Base-by-base conservation (phyloP, 2,113 vertebrate species). In the Parus major region DNA sequence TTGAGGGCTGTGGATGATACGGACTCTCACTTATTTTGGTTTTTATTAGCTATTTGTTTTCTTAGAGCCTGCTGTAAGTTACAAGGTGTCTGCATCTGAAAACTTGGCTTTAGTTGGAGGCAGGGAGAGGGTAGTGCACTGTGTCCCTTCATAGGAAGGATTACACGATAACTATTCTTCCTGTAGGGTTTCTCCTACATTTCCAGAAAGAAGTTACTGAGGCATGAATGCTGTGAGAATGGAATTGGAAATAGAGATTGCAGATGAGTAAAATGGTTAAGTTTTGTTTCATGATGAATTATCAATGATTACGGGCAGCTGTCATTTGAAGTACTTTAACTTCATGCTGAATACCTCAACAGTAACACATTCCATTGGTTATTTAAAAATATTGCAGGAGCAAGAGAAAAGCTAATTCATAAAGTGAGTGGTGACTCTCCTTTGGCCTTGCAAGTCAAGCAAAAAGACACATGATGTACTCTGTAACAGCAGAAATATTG, bases 51-150 rank as follows among this genome's bases (percentile, higher is more conserved):
- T 71, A 2, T 35, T 82, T 72, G n/a, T 87, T 90, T 90, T 85
- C 73, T 52, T 56, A 53, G 36, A 82, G 31, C 5, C 2, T 76
- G 61, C 49, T 61, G 7, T 52, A 82, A 66, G 15, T 82, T 85
- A 36, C 14, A 57, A 76, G 33, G 63, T 65, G 66, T 55, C 63
- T 80, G 70, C 53, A n/a, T 55, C 28, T 68, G 49, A 93, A 25
- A 72, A n/a, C 24, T 36, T 80, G 57, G 24, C 72, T 86, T 83
- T 77, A 57, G 16, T 44, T 69, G 47, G 61, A 80, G 75, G 50
- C 31, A 13, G 22, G 28, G 44, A 36, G 24, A 75, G 33, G 4
- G 11, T 13, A 23, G 29, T 15, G 49, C 0, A 0, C 46, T 63
- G 75, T 7, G 19, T 82, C 18, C 42, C 28, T 82, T 82, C 46